Percentiles rank a stretch among this genome's conserved stretches.
These are phyloP conservation scores for Boleophthalmus pectinirostris DNA, from an alignment of 2,113 vertebrate genomes.

Conservation along the genomic window DNA sequence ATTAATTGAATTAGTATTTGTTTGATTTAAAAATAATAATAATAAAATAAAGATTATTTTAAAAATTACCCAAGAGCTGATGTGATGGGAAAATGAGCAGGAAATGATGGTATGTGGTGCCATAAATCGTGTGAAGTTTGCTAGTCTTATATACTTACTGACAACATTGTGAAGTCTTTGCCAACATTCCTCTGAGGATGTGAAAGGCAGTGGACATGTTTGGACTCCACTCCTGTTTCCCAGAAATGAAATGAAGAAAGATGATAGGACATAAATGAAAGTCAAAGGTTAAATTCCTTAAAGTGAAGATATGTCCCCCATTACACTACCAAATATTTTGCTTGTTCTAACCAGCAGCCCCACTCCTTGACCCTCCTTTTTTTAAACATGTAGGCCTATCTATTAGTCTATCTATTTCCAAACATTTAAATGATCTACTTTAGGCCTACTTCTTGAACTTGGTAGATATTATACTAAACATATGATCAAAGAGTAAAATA, in stretches of 20 bases:
- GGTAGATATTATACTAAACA: too few species aligned
- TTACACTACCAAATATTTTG: background rate
- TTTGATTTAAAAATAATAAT: too few species aligned
- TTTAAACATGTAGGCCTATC: too few species aligned
- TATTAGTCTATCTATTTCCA: too few species aligned
- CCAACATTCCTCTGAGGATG: constrained; percentile 74
- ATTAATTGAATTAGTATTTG: too few species aligned
- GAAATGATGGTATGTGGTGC: constrained; percentile 60
- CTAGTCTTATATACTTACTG: constrained; percentile 60
- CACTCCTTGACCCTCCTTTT: too few species aligned
- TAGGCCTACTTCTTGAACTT: too few species aligned
- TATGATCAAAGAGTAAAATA: too few species aligned
- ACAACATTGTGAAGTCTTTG: constrained; percentile 59
- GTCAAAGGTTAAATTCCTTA: constrained; percentile 61
- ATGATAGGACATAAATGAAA: constrained; percentile 40
- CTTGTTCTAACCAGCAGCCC: too few species aligned
- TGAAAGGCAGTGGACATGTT: constrained; percentile 71
- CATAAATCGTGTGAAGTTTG: constrained; percentile 71
- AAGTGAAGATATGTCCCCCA: background rate
- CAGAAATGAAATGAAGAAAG: constrained; percentile 55
- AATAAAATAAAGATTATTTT: background rate
- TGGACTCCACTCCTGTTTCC: constrained; percentile 52
- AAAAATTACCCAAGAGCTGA: constrained; percentile 13
- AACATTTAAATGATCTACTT: too few species aligned
- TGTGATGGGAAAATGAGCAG: constrained; percentile 66